Evolutionary conservation across 2,797 vertebrate species (phyloP).

Genomic region (Coranthus polyacanthus): DNA sequence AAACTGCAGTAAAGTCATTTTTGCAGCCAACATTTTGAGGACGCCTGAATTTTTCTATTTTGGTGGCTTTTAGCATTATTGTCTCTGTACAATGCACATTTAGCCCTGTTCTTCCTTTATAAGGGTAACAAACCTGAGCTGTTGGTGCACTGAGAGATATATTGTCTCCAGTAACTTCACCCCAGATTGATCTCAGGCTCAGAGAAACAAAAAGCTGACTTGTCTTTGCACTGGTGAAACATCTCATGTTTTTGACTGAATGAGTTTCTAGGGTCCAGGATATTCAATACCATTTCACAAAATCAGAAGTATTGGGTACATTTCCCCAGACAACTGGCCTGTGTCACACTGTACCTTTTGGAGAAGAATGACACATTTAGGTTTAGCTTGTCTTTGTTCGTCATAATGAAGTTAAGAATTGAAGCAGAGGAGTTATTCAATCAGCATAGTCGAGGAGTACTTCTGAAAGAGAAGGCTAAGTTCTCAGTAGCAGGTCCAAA

Average conservation of each 20-base stretch:
- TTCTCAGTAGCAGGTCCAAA: no score
- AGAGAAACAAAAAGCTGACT: constrained; percentile 31
- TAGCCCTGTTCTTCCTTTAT: constrained; percentile 28
- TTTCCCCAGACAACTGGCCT: constrained; percentile 1
- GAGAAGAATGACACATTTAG: no score
- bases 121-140: constrained; percentile 36
- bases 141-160: constrained; percentile 33
- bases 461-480: no score
- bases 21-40: constrained; percentile 77
- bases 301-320: constrained; percentile 3
- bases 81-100: constrained; percentile 23
- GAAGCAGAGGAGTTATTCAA: no score
- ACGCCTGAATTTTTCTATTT: constrained; percentile 75
- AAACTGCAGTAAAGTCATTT: constrained; percentile 83
- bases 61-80: constrained; percentile 46
- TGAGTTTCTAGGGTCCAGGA: constrained; percentile 33
- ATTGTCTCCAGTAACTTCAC: constrained; percentile 27
- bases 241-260: constrained; percentile 13
- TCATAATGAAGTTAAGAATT: no score
- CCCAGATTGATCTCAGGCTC: constrained; percentile 63
- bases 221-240: constrained; percentile 34
- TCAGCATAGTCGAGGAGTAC: no score
- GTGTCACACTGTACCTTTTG: neutral
- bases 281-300: constrained; percentile 9
- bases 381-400: no score